These are phyloP conservation scores for Drosophila pandora DNA, from an alignment of 1,140 invertebrate genomes.

Conservation along the genomic window DNA sequence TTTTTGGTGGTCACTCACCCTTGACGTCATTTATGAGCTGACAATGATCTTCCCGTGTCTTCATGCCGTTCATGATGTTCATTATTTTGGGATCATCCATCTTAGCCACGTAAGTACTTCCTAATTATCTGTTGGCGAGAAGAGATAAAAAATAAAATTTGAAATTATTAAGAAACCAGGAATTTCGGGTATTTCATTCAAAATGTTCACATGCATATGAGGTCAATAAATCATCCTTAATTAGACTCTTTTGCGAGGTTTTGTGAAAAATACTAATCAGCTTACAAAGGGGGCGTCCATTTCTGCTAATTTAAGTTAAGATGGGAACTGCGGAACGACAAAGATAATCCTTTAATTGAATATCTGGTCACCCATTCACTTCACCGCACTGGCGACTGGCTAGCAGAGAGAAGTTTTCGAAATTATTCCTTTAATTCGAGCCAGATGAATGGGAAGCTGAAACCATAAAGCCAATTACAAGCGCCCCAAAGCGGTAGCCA, in stretches of 20 bases:
- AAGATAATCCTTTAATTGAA: constrained; percentile 47
- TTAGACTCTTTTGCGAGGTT: background rate
- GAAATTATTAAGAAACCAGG: constrained; percentile 8
- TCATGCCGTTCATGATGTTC: constrained; percentile 66
- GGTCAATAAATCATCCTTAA: background rate
- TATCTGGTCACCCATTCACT: constrained; percentile 31
- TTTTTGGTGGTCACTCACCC: constrained; percentile 54
- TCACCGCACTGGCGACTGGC: background rate
- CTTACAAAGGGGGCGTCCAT: constrained; percentile 2
- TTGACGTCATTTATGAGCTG: constrained; percentile 63
- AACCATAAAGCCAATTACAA: constrained; percentile 52
- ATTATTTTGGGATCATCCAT: constrained; percentile 73
- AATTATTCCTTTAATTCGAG: constrained; percentile 59
- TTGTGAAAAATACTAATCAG: constrained; percentile 2
- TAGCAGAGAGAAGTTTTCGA: constrained; percentile 26
- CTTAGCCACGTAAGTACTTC: constrained; percentile 18
- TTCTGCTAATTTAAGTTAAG: constrained; percentile 1
- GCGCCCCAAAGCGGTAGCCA: constrained; percentile 49
- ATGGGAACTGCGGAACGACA: background rate
- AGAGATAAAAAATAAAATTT: constrained; percentile 5
- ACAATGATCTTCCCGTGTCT: constrained; percentile 69
- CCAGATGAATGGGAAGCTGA: constrained; percentile 60
- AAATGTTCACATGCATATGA: background rate
- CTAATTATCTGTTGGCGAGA: constrained; percentile 34
- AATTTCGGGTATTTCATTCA: background rate